Evolutionary conservation across 2,113 vertebrate species (phyloP).

Genomic region (Zingel zingel): DNA sequence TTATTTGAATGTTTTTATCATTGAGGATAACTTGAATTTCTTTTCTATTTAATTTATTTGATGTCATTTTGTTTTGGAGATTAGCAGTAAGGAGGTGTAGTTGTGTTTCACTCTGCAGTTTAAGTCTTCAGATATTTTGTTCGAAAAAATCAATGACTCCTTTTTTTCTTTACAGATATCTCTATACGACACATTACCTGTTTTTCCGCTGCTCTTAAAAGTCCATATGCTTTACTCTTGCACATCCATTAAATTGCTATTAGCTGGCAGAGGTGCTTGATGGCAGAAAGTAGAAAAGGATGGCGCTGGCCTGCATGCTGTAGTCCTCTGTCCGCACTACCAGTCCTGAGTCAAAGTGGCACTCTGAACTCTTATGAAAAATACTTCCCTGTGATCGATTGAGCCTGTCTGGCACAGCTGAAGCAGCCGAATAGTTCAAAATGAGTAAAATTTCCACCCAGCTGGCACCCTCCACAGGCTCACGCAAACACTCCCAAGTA

Average conservation of each 20-base stretch:
- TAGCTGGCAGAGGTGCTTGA: conserved; percentile 65
- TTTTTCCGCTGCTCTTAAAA: conserved; percentile 63
- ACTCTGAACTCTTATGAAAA: conserved; percentile 73
- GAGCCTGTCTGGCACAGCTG: conserved; percentile 66
- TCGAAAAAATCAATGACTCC: conserved; percentile 59
- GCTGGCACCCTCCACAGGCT: conserved; percentile 68
- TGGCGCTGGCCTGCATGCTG: conserved; percentile 68
- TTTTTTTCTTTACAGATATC: conserved; percentile 56
- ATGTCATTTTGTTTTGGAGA: conserved; percentile 60
- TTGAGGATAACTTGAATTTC: conserved; percentile 80
- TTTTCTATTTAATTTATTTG: conserved; percentile 79
- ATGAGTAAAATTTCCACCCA: conserved; percentile 49
- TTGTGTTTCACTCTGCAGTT: conserved; percentile 61
- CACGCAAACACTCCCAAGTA: conserved; percentile 63
- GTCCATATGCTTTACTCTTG: conserved; percentile 66
- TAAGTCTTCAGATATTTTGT: conserved; percentile 50
- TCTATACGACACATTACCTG: conserved; percentile 52
- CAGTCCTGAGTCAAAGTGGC: conserved; percentile 68
- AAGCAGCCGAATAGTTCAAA: conserved; percentile 44
- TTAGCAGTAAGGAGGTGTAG: conserved; percentile 59
- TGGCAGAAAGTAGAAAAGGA: conserved; percentile 62
- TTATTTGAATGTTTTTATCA: conserved; percentile 78
- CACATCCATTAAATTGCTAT: conserved; percentile 66
- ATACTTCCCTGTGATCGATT: conserved; percentile 74
- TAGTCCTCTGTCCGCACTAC: conserved; percentile 58